These are phyloP conservation scores for Megalonaias nervosa DNA, from an alignment of 1,140 invertebrate species.

Conservation along the genomic window DNA sequence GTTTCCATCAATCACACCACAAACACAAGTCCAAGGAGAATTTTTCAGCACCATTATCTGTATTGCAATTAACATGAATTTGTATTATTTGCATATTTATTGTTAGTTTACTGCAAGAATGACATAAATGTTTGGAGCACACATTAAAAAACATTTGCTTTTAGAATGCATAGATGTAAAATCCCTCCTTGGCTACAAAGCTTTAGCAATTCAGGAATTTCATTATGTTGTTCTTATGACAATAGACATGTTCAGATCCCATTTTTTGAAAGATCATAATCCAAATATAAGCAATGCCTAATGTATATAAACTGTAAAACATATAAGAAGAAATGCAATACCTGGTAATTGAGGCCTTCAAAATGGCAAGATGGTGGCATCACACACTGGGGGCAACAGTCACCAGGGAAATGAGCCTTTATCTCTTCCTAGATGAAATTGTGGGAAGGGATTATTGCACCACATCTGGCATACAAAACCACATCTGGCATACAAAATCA, in stretches of 20 bases:
- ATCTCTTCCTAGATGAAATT: slow-evolving; percentile 46
- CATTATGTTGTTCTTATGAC: not conserved
- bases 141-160: slow-evolving; percentile 1
- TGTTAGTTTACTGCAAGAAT: too few species aligned
- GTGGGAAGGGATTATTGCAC: not conserved
- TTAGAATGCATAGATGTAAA: not conserved
- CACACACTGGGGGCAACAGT: slow-evolving; percentile 63
- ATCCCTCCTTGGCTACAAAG: not conserved
- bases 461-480: not conserved
- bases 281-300: not conserved
- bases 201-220: not conserved
- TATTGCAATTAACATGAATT: too few species aligned
- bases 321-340: slow-evolving; percentile 16
- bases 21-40: too few species aligned
- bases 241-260: not conserved
- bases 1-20: too few species aligned
- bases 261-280: not conserved
- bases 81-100: too few species aligned
- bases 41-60: too few species aligned
- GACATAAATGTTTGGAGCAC: not conserved
- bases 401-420: slow-evolving; percentile 39
- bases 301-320: not conserved
- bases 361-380: slow-evolving; percentile 49
- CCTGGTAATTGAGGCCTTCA: slow-evolving; percentile 49
- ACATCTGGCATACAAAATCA: too few species aligned